These are phyloP conservation scores for Bos taurus DNA, from an alignment of 2,113 vertebrate species.

Conservation along the genomic window DNA sequence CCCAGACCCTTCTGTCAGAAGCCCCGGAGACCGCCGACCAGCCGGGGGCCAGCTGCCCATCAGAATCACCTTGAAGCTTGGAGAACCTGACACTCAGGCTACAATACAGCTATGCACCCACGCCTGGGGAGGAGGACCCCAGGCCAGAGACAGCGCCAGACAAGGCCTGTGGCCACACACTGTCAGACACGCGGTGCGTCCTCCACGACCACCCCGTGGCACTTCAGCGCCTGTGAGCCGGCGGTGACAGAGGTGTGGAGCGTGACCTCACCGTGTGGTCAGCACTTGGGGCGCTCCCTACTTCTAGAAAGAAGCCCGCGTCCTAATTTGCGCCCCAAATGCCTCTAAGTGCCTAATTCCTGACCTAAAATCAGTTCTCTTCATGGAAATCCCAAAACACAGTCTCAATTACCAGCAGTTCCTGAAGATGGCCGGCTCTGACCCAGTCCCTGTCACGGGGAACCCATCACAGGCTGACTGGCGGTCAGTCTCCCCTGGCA, in stretches of 20 bases:
- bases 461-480: fast-evolving
- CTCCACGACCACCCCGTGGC: fast-evolving
- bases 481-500: fast-evolving
- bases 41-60: fast-evolving
- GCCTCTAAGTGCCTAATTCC: slow-evolving; percentile 11
- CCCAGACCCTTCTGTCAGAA: neutral
- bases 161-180: neutral
- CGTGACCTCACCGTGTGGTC: fast-evolving
- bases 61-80: neutral
- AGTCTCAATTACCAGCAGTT: slow-evolving; percentile 62
- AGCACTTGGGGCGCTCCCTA: neutral
- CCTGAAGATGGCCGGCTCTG: neutral
- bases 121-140: fast-evolving
- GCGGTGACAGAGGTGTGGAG: fast-evolving
- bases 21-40: fast-evolving
- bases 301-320: slow-evolving; percentile 52
- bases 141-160: fast-evolving
- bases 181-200: fast-evolving
- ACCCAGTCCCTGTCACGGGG: neutral
- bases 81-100: neutral
- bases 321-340: slow-evolving; percentile 74
- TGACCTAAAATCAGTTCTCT: slow-evolving; percentile 79
- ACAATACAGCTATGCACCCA: fast-evolving
- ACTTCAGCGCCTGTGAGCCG: neutral
- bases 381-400: slow-evolving; percentile 71